Evolutionary conservation across 2,797 vertebrate genomes (phyloP).

Genomic region (Poliocrania exsul): DNA sequence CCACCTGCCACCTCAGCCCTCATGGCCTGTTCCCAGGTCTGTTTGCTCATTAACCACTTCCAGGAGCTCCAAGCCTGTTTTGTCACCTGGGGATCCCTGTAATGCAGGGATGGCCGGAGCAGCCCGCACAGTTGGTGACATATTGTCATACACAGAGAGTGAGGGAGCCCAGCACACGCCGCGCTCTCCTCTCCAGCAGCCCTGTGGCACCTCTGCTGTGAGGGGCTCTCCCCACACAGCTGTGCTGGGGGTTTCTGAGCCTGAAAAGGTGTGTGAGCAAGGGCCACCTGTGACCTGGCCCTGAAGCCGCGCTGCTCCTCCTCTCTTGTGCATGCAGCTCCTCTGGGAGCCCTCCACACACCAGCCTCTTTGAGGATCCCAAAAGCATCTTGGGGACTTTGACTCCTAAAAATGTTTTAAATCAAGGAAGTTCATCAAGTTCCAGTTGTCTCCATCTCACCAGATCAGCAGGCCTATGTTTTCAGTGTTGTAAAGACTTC

Average conservation of each 20-base stretch:
- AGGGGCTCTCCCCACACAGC: no score
- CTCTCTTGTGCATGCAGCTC: not conserved
- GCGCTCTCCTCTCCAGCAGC: not conserved
- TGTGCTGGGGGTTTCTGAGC: not conserved
- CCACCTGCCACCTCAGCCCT: not conserved
- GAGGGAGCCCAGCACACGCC: not conserved
- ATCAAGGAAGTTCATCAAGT: not conserved
- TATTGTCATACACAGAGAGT: rapidly evolving
- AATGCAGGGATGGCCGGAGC: rapidly evolving
- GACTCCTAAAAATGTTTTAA: not conserved
- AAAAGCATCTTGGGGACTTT: rapidly evolving
- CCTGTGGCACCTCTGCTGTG: rapidly evolving
- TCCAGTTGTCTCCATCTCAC: not conserved
- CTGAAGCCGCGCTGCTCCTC: rapidly evolving
- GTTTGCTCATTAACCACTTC: not conserved
- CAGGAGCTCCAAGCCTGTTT: rapidly evolving
- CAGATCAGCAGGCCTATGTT: not conserved
- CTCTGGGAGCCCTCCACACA: rapidly evolving
- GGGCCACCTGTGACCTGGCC: not conserved
- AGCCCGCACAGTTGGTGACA: not conserved
- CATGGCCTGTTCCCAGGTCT: rapidly evolving
- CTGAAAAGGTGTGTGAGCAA: rapidly evolving
- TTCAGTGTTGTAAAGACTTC: not conserved
- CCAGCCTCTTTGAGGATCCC: rapidly evolving
- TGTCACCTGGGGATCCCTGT: not conserved